Evolutionary conservation across 2,888 invertebrate species (phyloP).

Genomic region (Cactoblastis cactorum): DNA sequence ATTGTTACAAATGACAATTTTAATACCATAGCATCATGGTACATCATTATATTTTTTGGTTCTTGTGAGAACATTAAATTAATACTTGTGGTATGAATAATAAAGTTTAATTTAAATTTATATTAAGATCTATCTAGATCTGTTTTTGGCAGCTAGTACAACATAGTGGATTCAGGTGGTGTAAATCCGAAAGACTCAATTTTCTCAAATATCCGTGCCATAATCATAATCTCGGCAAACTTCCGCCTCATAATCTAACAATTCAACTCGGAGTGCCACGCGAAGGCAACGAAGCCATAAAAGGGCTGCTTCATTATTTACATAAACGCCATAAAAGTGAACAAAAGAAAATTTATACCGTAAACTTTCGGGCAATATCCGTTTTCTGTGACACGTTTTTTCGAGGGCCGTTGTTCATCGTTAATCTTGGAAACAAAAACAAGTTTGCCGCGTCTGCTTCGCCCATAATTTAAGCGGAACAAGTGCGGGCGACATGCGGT

Average conservation of each 20-base stretch:
- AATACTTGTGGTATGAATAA: too few species aligned
- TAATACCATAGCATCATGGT: too few species aligned
- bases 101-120: too few species aligned
- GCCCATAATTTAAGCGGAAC: constrained; percentile 64
- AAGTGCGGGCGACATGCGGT: constrained; percentile 66
- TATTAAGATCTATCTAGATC: too few species aligned
- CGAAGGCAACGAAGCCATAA: constrained; percentile 42
- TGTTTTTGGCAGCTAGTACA: not conserved
- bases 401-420: constrained; percentile 72
- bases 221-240: constrained; percentile 10
- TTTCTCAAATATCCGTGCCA: constrained; percentile 8
- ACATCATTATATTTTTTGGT: too few species aligned
- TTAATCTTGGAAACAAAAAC: constrained; percentile 77
- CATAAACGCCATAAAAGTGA: constrained; percentile 57
- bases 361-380: constrained; percentile 68
- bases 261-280: constrained; percentile 15
- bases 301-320: constrained; percentile 58
- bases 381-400: constrained; percentile 72
- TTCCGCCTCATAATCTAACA: constrained; percentile 2
- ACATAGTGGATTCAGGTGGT: not conserved
- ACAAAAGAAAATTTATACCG: constrained; percentile 67
- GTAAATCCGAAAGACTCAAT: constrained; percentile 9
- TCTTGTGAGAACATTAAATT: too few species aligned
- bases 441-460: constrained; percentile 63
- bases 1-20: too few species aligned